Conservation (phyloP, 2,113 vertebrate genomes). For the Esox niger region DNA sequence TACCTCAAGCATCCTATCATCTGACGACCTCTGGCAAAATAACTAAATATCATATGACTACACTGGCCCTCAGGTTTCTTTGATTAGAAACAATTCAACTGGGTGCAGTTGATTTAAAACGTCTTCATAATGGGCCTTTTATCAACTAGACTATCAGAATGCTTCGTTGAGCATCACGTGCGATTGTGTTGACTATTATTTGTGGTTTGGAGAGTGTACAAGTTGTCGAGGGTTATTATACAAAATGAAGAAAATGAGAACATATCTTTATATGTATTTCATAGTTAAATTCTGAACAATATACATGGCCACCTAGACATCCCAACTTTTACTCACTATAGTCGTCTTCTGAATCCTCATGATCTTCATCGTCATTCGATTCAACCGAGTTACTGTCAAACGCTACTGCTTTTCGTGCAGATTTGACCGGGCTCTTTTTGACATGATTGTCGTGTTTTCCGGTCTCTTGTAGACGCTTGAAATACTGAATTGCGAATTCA, state of each 20-base stretch:
- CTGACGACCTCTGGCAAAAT: too few relatives aligned
- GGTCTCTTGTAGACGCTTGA: slow-evolving; percentile 73
- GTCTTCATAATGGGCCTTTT: too few relatives aligned
- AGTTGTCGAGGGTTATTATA: not conserved
- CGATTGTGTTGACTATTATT: too few relatives aligned
- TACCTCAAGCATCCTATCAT: too few relatives aligned
- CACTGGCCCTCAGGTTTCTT: too few relatives aligned
- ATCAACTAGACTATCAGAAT: too few relatives aligned
- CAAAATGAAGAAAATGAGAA: not conserved
- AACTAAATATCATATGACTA: too few relatives aligned
- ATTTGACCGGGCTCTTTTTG: slow-evolving; percentile 25
- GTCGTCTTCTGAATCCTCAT: too few relatives aligned
- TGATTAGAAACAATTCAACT: too few relatives aligned
- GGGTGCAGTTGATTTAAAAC: too few relatives aligned
- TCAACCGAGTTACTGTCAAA: slow-evolving; percentile 42
- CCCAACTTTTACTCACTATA: slow-evolving; percentile 47
- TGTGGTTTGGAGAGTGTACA: too few relatives aligned
- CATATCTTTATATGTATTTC: not conserved
- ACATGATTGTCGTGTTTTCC: slow-evolving; percentile 40
- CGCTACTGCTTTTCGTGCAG: slow-evolving; percentile 41
- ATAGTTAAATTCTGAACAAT: not conserved
- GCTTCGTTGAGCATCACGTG: too few relatives aligned
- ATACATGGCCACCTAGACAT: not conserved
- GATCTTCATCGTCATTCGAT: slow-evolving; percentile 33
- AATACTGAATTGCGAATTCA: slow-evolving; percentile 87